Percentiles rank a stretch among this genome's conserved stretches.
Evolutionary conservation across 2,888 invertebrate species (phyloP).

Genomic region (Cremastobaeus sp.): DNA sequence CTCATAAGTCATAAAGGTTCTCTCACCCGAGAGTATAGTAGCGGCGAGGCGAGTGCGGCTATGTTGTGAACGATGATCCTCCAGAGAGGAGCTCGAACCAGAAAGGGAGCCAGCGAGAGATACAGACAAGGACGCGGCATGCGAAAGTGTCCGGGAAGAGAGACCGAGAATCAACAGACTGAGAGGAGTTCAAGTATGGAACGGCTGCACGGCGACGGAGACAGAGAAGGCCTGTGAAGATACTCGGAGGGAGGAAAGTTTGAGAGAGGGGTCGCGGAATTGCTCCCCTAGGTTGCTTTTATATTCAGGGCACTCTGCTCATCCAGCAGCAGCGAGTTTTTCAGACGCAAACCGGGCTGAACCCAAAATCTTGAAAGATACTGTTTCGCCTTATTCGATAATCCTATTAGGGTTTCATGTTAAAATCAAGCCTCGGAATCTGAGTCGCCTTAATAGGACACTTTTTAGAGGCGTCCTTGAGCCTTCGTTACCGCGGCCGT

Average conservation of each 20-base stretch:
- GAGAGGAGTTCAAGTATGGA: conserved; percentile 55
- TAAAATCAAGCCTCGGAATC: no score
- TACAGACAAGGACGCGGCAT: conserved; percentile 10
- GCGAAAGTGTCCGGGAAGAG: conserved; percentile 45
- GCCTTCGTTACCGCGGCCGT: no score
- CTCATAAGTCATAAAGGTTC: conserved; percentile 67
- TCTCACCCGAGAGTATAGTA: conserved; percentile 56
- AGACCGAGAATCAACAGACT: conserved; percentile 38
- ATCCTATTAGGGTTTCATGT: no score
- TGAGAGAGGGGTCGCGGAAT: conserved; percentile 45
- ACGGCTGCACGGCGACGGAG: conserved; percentile 45
- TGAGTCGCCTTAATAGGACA: no score
- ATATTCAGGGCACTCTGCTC: conserved; percentile 51
- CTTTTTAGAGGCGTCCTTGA: no score
- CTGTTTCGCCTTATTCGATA: no score
- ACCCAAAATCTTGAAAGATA: conserved; percentile 17
- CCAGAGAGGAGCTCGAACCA: conserved; percentile 57
- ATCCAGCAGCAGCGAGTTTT: conserved; percentile 50
- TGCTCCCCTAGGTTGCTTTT: conserved; percentile 61
- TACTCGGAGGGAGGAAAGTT: conserved; percentile 15
- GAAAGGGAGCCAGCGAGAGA: conserved; percentile 41
- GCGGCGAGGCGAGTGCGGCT: conserved; percentile 44
- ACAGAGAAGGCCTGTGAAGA: conserved; percentile 22
- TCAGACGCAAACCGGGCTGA: conserved; percentile 16
- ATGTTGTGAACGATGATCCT: conserved; percentile 63